Evolutionary conservation across 2,797 vertebrate species (phyloP), one percentile per base, ranked within the genome.

Genomic region (Telmatherina bonti): DNA sequence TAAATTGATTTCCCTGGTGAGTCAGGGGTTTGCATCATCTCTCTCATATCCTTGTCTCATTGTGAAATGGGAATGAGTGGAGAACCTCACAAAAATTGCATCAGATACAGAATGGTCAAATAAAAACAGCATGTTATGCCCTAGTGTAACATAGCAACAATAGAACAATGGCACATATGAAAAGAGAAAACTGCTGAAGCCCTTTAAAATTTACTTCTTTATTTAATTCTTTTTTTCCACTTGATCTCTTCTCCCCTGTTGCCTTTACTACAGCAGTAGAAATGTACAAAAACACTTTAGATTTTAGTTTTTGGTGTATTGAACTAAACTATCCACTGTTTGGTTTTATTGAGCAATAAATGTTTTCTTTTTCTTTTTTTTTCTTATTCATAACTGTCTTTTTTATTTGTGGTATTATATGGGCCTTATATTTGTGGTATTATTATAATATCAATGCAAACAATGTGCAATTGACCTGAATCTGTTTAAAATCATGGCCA

Each of bases 131-230:
- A 43, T 72, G 49, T 74, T 77, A 81, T 82, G 57, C 65, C 69
- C 51, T 11, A 7, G 26, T 62, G 76, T 78, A 67, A 73, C 84
- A 62, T 75, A 69, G 80, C 83, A 85, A 86, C 84, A 35, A 33
- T 2, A 54, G 54, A 64, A 72, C 59, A 84, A 59, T 55, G 52
- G 52, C 27, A 53, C 26, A 53, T 7, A 53, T 27, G 16, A 53
- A 53, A 26, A 53, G 24, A 29, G 15, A 9, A 11, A 53, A 53
- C n/a, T 20, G 43, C 43, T 47, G 20, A 43, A 56, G 18, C 22
- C 54, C 26, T 61, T 68, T 35, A 57, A 67, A 56, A 62, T 62
- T 51, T 18, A 30, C 59, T n/a, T n/a, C n/a, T n/a, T n/a, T n/a
- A n/a, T n/a, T n/a, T n/a, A n/a, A n/a, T 53, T 62, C 26, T 64